Evolutionary conservation across 2,888 invertebrate genomes (phyloP).

Genomic region (Lasius platythorax): DNA sequence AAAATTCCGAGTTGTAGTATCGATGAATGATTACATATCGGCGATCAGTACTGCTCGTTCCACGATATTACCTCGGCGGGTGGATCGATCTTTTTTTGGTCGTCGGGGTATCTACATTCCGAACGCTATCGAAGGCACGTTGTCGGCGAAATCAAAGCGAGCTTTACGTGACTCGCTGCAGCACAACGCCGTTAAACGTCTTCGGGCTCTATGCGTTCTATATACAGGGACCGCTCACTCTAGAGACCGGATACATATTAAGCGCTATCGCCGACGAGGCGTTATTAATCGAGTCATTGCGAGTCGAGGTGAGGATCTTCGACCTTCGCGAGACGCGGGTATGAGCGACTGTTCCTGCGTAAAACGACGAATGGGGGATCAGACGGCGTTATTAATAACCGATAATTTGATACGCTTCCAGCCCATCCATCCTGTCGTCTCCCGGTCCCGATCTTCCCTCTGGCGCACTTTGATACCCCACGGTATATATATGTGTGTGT

Average conservation of each 20-base stretch:
- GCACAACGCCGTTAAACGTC: conserved; percentile 53
- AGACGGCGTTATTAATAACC: conserved; percentile 81
- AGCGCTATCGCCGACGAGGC: conserved; percentile 76
- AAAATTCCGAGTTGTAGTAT: not conserved
- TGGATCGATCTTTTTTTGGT: not conserved
- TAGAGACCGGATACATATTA: conserved; percentile 74
- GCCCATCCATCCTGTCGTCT: conserved; percentile 65
- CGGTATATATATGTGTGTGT: conserved; percentile 8
- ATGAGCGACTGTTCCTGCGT: conserved; percentile 69
- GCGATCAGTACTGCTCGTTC: not conserved
- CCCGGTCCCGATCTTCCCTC: conserved; percentile 58
- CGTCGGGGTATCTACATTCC: not conserved
- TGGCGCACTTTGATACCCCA: conserved; percentile 36
- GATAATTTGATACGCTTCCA: conserved; percentile 82
- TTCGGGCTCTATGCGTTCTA: conserved; percentile 48
- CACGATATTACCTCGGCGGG: not conserved
- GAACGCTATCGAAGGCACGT: conserved; percentile 56
- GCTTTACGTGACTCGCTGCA: conserved; percentile 61
- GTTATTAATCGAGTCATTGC: conserved; percentile 85
- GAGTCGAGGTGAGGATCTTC: conserved; percentile 65
- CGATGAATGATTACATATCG: not conserved
- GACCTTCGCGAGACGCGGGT: conserved; percentile 71
- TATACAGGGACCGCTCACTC: conserved; percentile 41
- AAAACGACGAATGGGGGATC: conserved; percentile 44
- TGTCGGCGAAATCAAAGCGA: conserved; percentile 81